phyloP scores from a whole-genome alignment of 1,140 invertebrate species.

The Orius insidiosus region DNA sequence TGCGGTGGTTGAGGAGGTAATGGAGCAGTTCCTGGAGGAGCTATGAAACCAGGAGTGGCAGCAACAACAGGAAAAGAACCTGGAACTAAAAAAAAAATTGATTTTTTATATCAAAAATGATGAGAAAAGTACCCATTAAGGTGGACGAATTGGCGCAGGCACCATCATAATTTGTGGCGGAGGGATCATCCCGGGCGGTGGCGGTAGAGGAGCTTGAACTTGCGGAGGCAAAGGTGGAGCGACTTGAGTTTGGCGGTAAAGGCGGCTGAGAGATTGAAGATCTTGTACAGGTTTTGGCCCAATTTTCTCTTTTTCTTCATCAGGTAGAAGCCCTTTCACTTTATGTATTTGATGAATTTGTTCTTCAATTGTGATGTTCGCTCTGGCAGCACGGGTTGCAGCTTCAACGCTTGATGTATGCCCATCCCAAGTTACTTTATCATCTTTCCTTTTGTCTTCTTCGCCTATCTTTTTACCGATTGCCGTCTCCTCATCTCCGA shows the following conservation, averaged over 20 bases:
- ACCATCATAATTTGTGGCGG: slow-evolving; percentile 42
- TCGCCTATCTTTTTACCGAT: slow-evolving; percentile 99
- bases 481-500: slow-evolving; percentile 92
- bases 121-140: slow-evolving; percentile 21
- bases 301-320: slow-evolving; percentile 91
- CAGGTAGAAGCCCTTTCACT: slow-evolving; percentile 78
- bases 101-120: not conserved
- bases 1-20: slow-evolving; percentile 19
- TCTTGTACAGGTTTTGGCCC: slow-evolving; percentile 53
- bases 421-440: slow-evolving; percentile 93
- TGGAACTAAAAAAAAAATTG: slow-evolving; percentile 27
- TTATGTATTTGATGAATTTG: slow-evolving; percentile 95
- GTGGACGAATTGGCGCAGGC: slow-evolving; percentile 31
- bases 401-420: slow-evolving; percentile 88
- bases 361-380: slow-evolving; percentile 90
- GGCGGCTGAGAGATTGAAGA: slow-evolving; percentile 21
- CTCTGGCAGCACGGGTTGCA: slow-evolving; percentile 70
- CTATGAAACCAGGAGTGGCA: slow-evolving; percentile 22
- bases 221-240: slow-evolving; percentile 20
- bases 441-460: slow-evolving; percentile 73
- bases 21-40: slow-evolving; percentile 18
- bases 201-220: slow-evolving; percentile 20
- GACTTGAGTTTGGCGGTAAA: slow-evolving; percentile 20
- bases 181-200: slow-evolving; percentile 26
- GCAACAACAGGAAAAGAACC: slow-evolving; percentile 29